These are phyloP conservation scores for Calidris pygmaea DNA, from an alignment of 2,113 vertebrate genomes.

Conservation along the genomic window DNA sequence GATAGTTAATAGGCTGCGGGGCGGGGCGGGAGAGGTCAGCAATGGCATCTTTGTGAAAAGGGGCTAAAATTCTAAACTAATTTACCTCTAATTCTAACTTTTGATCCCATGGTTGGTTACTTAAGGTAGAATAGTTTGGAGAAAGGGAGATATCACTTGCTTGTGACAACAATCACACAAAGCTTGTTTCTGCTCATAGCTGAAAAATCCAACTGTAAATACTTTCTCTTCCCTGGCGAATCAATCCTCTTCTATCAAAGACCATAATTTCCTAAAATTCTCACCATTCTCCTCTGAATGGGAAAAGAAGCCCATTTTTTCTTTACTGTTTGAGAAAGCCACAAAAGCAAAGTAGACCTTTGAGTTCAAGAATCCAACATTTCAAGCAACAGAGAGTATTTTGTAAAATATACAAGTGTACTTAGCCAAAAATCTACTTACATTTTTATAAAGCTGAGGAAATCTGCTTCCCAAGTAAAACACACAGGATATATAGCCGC, in stretches of 20 bases:
- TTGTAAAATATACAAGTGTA: not conserved
- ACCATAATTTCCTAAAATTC: not conserved
- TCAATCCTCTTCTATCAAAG: not conserved
- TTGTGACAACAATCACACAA: not conserved
- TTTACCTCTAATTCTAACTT: not conserved
- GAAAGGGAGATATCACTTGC: not conserved
- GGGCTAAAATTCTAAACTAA: not conserved
- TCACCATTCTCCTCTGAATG: not conserved
- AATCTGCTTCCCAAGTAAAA: conserved; percentile 79
- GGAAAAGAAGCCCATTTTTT: not conserved
- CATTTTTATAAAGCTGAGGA: conserved; percentile 78
- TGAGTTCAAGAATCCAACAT: not conserved
- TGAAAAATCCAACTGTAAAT: not conserved
- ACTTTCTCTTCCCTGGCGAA: not conserved
- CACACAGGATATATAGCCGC: conserved; percentile 72
- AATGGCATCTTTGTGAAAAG: not conserved
- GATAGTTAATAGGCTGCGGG: not conserved
- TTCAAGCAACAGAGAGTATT: not conserved
- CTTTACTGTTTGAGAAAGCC: not conserved
- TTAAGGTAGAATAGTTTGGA: not conserved
- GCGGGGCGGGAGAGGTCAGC: not conserved
- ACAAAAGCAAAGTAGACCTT: not conserved
- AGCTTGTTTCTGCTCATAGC: not conserved
- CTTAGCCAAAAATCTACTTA: conserved; percentile 50
- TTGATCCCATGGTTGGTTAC: not conserved